Conservation (phyloP, 2,888 invertebrate species). For the Andrena hattorfiana region DNA sequence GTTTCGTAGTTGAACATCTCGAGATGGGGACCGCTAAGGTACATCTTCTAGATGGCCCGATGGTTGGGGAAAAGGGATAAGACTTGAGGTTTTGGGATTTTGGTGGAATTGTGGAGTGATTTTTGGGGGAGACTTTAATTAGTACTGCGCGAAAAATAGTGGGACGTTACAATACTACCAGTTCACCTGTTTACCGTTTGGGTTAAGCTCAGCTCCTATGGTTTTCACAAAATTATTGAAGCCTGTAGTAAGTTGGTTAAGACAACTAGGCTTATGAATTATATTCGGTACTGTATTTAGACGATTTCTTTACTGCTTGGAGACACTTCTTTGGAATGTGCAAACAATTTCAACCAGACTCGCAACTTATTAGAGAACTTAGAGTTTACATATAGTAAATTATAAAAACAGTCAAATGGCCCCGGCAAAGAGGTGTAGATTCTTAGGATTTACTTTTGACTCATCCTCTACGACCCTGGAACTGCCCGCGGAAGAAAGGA, state of each 20-base stretch:
- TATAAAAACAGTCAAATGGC: background rate
- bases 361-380: constrained; percentile 1
- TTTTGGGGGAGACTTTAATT: no score
- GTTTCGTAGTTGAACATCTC: no score
- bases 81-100: no score
- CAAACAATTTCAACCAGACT: background rate
- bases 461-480: constrained; percentile 4
- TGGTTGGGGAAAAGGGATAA: no score
- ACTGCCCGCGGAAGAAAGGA: background rate
- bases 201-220: background rate
- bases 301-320: constrained; percentile 24
- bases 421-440: constrained; percentile 11
- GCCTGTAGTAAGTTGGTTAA: constrained; percentile 4
- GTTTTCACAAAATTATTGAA: constrained; percentile 17
- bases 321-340: background rate
- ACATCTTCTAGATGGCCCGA: no score
- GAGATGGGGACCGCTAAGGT: no score
- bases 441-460: constrained; percentile 26
- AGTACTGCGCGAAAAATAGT: no score
- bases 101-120: no score
- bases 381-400: constrained; percentile 20
- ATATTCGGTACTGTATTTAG: constrained; percentile 32
- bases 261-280: background rate
- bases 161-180: no score
- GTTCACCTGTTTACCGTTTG: constrained; percentile 7